These are phyloP conservation scores for Tachina fera DNA, from an alignment of 2,888 invertebrate genomes.

Conservation along the genomic window DNA sequence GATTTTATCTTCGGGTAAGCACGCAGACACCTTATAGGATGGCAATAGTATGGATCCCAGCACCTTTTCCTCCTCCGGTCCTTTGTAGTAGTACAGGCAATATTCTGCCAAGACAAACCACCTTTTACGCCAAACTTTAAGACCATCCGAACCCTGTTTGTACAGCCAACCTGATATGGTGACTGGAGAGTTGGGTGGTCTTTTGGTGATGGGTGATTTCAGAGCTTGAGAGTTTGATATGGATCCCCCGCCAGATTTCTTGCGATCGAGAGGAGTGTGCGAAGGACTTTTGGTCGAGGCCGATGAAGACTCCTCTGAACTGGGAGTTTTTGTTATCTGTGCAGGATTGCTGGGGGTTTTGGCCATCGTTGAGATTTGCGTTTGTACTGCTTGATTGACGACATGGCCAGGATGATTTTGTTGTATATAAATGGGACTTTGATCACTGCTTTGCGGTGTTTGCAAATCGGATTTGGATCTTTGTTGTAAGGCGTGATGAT, in stretches of 20 bases:
- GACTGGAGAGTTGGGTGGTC: constrained; percentile 92
- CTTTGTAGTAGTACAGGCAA: constrained; percentile 97
- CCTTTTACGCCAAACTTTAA: constrained; percentile 96
- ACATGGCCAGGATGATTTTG: constrained; percentile 83
- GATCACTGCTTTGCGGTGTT: constrained; percentile 81
- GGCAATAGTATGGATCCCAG: constrained; percentile 95
- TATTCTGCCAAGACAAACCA: constrained; percentile 98
- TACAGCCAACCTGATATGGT: constrained; percentile 94
- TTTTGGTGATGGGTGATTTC: constrained; percentile 92
- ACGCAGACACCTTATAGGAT: constrained; percentile 94
- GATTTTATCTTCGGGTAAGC: constrained; percentile 91
- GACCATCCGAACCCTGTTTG: constrained; percentile 95
- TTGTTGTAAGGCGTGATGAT: constrained; percentile 78
- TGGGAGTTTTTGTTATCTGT: constrained; percentile 79
- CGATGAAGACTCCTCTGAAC: constrained; percentile 80
- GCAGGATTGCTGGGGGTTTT: constrained; percentile 73
- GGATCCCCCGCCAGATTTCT: constrained; percentile 83
- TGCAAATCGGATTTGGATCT: constrained; percentile 76
- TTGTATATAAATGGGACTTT: constrained; percentile 82
- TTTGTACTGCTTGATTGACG: constrained; percentile 83
- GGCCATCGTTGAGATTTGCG: constrained; percentile 80
- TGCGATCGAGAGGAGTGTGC: constrained; percentile 80
- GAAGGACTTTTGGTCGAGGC: constrained; percentile 77
- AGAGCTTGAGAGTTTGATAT: constrained; percentile 85
- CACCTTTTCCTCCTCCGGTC: constrained; percentile 93